A percentile compares a stretch with the other conserved stretches of the same genome.
phyloP scores from a whole-genome alignment of 2,113 vertebrate genomes.

The Malurus melanocephalus region DNA sequence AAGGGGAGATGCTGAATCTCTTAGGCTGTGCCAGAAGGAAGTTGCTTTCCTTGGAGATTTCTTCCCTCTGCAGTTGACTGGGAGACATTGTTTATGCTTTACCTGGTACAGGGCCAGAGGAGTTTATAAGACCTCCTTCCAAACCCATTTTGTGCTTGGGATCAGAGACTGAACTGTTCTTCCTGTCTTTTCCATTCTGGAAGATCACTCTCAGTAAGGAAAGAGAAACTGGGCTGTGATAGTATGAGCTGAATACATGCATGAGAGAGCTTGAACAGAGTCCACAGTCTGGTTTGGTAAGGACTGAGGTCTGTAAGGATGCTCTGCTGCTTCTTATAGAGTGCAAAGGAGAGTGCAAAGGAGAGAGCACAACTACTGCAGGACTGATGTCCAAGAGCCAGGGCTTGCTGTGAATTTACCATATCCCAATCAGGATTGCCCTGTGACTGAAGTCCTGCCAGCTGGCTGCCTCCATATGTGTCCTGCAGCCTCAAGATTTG shows the following conservation, averaged over 20 bases:
- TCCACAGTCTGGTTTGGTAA: background rate
- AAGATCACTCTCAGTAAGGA: background rate
- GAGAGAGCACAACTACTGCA: background rate
- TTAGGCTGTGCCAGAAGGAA: conserved; percentile 29
- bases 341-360: background rate
- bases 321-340: background rate
- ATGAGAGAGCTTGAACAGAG: background rate
- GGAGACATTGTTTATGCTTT: conserved; percentile 11
- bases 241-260: background rate
- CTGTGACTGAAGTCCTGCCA: conserved; percentile 57
- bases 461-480: conserved; percentile 20
- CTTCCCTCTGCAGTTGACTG: conserved; percentile 6
- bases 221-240: background rate
- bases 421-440: conserved; percentile 9
- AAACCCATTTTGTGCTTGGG: background rate
- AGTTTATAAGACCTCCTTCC: background rate
- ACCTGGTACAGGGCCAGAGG: background rate
- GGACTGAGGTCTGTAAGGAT: rapidly evolving
- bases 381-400: background rate
- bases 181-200: background rate
- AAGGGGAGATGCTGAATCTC: conserved; percentile 2
- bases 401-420: conserved; percentile 39
- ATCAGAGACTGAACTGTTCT: background rate
- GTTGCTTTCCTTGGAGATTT: conserved; percentile 40
- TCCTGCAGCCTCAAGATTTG: conserved; percentile 42